Conservation (phyloP, 2,888 invertebrate genomes). For the Drosophila monieri region DNA sequence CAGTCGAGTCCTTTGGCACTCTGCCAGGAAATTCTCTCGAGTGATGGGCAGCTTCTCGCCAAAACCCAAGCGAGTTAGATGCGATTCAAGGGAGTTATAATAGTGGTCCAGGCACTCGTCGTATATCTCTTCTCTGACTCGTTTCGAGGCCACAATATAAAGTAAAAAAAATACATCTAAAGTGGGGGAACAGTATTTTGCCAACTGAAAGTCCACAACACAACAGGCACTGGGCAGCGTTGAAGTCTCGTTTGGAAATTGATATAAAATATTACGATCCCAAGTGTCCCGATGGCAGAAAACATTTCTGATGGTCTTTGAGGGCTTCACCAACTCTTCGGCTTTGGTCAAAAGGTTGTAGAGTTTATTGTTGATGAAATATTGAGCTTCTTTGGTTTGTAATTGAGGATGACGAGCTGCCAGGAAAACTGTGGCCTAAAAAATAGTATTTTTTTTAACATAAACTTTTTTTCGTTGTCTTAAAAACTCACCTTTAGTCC, state of each 20-base stretch:
- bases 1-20: conserved; percentile 78
- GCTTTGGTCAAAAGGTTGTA: conserved; percentile 58
- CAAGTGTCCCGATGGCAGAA: conserved; percentile 84
- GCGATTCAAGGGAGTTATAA: conserved; percentile 73
- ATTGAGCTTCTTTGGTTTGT: conserved; percentile 58
- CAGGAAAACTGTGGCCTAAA: conserved; percentile 70
- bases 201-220: conserved; percentile 86
- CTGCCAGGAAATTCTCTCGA: conserved; percentile 77
- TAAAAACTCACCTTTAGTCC: conserved; percentile 67
- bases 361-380: conserved; percentile 68
- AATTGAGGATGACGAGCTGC: conserved; percentile 74
- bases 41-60: conserved; percentile 64
- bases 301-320: conserved; percentile 83
- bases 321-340: conserved; percentile 68
- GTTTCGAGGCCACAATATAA: conserved; percentile 83
- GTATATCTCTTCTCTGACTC: conserved; percentile 80
- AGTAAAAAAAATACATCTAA: conserved; percentile 85
- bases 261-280: conserved; percentile 82
- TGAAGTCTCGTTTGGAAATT: conserved; percentile 61
- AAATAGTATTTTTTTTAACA: background rate
- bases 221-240: conserved; percentile 83
- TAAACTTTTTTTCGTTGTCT: background rate
- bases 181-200: conserved; percentile 85
- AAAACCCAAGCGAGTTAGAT: conserved; percentile 40
- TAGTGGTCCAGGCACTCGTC: conserved; percentile 83